Percentiles rank a stretch among this genome's conserved stretches.
phyloP scores from a whole-genome alignment of 2,888 invertebrate genomes.

The Eupithecia tripunctaria region DNA sequence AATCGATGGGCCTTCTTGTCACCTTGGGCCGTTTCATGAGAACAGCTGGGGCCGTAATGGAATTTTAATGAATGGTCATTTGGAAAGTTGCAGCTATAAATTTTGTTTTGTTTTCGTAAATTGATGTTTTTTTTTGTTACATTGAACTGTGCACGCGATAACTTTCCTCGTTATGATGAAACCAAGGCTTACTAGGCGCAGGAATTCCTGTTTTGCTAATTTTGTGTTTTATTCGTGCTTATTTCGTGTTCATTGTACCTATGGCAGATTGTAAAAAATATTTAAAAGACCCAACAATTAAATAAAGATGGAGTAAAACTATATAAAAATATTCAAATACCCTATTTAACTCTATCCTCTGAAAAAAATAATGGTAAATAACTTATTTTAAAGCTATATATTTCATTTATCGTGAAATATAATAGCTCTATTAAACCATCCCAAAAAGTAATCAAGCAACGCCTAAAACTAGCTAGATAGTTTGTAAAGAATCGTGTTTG shows the following conservation, averaged over 20 bases:
- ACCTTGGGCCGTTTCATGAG: constrained; percentile 41
- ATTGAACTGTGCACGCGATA: constrained; percentile 14
- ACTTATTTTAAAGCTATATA: background rate
- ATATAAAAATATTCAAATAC: background rate
- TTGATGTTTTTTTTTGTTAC: constrained; percentile 20
- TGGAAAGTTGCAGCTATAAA: constrained; percentile 38
- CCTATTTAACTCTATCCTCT: background rate
- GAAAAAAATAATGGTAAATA: background rate
- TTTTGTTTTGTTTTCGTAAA: constrained; percentile 23
- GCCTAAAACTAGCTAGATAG: constrained; percentile 38
- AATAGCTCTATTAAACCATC: constrained; percentile 8
- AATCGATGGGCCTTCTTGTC: constrained; percentile 47
- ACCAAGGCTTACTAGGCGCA: background rate
- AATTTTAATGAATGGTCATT: constrained; percentile 44
- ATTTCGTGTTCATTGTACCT: background rate
- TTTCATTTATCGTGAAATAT: background rate
- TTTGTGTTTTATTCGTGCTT: background rate
- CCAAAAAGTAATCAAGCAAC: constrained; percentile 28
- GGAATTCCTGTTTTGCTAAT: background rate
- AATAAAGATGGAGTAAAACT: background rate
- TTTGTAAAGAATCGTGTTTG: constrained; percentile 41
- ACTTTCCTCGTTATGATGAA: constrained; percentile 10
- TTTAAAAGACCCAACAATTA: background rate
- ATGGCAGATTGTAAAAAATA: background rate
- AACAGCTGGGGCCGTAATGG: constrained; percentile 38